Evolutionary conservation across 2,113 vertebrate species (phyloP).

Genomic region (Nematolebias whitei): DNA sequence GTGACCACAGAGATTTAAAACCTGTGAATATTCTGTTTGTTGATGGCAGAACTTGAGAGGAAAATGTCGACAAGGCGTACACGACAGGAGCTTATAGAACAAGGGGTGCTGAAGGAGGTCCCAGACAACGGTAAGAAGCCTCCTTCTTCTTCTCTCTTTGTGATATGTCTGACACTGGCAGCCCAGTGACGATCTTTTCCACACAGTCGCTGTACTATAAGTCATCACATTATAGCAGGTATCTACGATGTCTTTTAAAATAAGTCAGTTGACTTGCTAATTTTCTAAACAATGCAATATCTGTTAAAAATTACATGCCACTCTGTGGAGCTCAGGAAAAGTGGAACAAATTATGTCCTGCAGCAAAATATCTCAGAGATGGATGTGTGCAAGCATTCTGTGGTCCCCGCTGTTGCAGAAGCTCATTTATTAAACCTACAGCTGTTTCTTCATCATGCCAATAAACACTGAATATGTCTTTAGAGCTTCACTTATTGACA

Average conservation of each 20-base stretch:
- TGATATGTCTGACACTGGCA: conserved; percentile 36
- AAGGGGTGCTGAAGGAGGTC: conserved; percentile 94
- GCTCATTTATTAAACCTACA: conserved; percentile 70
- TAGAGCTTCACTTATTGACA: conserved; percentile 9
- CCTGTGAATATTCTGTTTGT: conserved; percentile 27
- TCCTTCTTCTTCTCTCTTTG: conserved; percentile 44
- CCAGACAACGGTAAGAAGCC: conserved; percentile 87
- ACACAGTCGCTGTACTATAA: conserved; percentile 45
- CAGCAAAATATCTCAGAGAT: conserved; percentile 71
- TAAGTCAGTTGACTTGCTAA: conserved; percentile 51
- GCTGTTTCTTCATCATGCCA: conserved; percentile 57
- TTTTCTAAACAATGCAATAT: too few relatives aligned
- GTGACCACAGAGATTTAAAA: not conserved
- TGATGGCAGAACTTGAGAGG: conserved; percentile 92
- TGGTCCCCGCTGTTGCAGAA: conserved; percentile 51
- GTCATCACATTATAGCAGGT: conserved; percentile 50
- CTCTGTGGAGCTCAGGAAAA: conserved; percentile 71
- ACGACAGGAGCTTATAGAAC: conserved; percentile 95
- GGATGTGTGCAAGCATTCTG: conserved; percentile 44
- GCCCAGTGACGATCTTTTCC: conserved; percentile 46
- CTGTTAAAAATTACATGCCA: conserved; percentile 59
- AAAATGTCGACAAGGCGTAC: conserved; percentile 98
- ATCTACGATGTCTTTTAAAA: conserved; percentile 41
- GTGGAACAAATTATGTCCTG: conserved; percentile 74
- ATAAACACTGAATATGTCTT: conserved; percentile 27